Evolutionary conservation across 2,888 invertebrate genomes (phyloP).

Genomic region (Criorhina ranunculi): DNA sequence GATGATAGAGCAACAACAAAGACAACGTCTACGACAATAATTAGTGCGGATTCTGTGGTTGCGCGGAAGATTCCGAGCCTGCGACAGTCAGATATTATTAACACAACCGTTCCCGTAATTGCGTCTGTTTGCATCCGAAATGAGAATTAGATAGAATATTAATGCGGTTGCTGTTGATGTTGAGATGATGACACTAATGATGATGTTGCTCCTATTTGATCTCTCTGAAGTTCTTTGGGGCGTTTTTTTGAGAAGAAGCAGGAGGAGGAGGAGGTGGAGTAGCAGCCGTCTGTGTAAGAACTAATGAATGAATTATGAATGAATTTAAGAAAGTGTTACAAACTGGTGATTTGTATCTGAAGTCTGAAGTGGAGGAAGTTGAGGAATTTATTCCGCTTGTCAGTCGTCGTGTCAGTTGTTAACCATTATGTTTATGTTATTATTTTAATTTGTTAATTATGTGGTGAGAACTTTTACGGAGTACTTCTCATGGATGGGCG

Average conservation of each 20-base stretch:
- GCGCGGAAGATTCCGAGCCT: slow-evolving; percentile 20
- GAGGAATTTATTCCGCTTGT: slow-evolving; percentile 46
- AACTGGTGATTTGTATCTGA: slow-evolving; percentile 56
- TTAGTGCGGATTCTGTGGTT: slow-evolving; percentile 57
- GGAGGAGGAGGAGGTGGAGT: background rate
- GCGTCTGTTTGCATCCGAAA: slow-evolving; percentile 68
- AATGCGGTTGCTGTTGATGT: slow-evolving; percentile 65
- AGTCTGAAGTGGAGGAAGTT: background rate
- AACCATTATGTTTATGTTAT: slow-evolving; percentile 32
- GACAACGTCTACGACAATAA: slow-evolving; percentile 45
- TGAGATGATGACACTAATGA: slow-evolving; percentile 67
- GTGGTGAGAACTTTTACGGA: slow-evolving; percentile 19
- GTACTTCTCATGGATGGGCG: background rate
- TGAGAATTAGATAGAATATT: slow-evolving; percentile 68
- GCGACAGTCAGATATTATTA: slow-evolving; percentile 41
- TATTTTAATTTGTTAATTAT: slow-evolving; percentile 48
- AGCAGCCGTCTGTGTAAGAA: background rate
- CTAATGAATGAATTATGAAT: slow-evolving; percentile 66
- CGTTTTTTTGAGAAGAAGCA: slow-evolving; percentile 10
- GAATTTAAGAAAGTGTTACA: slow-evolving; percentile 67
- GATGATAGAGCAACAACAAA: no score
- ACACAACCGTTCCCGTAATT: slow-evolving; percentile 56
- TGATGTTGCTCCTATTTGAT: slow-evolving; percentile 68
- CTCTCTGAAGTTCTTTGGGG: slow-evolving; percentile 46
- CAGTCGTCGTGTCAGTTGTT: slow-evolving; percentile 34